A percentile compares a stretch with the other conserved stretches of the same genome.
Evolutionary conservation across 2,888 invertebrate genomes (phyloP).

Genomic region (Yponomeuta plumbellus): DNA sequence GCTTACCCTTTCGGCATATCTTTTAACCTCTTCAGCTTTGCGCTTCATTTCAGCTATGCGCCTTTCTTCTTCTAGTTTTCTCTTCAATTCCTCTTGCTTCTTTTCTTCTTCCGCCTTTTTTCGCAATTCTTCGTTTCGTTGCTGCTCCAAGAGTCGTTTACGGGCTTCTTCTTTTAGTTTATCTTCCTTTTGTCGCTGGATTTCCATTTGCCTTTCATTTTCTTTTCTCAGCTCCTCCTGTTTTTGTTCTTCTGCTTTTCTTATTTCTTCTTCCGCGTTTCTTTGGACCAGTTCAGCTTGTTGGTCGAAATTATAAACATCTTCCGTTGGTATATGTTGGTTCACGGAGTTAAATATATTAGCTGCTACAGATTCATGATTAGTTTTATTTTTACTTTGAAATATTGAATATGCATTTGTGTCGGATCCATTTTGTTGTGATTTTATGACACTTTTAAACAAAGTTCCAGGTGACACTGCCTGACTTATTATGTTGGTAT

Average conservation of each 20-base stretch:
- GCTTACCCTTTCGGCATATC: conserved; percentile 52
- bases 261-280: conserved; percentile 32
- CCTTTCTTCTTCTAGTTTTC: conserved; percentile 49
- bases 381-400: conserved; percentile 55
- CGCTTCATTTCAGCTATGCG: conserved; percentile 47
- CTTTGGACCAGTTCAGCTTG: conserved; percentile 34
- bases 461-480: conserved; percentile 52
- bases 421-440: conserved; percentile 35
- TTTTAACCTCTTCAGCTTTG: conserved; percentile 49
- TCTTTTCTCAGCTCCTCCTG: conserved; percentile 37
- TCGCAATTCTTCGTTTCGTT: conserved; percentile 15
- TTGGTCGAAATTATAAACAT: conserved; percentile 52
- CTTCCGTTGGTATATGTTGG: conserved; percentile 29
- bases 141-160: conserved; percentile 30
- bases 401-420: conserved; percentile 51
- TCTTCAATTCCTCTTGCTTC: conserved; percentile 29
- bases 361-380: conserved; percentile 42
- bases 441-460: conserved; percentile 51
- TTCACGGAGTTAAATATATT: conserved; percentile 51
- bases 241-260: conserved; percentile 34
- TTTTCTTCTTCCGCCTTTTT: conserved; percentile 25
- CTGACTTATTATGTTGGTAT: conserved; percentile 33
- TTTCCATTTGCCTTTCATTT: conserved; percentile 36
- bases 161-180: conserved; percentile 29
- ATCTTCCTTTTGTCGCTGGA: conserved; percentile 23